Conservation (phyloP, 37 sponge, comb jelly and placozoan species). For the Theonella swinhoei region DNA sequence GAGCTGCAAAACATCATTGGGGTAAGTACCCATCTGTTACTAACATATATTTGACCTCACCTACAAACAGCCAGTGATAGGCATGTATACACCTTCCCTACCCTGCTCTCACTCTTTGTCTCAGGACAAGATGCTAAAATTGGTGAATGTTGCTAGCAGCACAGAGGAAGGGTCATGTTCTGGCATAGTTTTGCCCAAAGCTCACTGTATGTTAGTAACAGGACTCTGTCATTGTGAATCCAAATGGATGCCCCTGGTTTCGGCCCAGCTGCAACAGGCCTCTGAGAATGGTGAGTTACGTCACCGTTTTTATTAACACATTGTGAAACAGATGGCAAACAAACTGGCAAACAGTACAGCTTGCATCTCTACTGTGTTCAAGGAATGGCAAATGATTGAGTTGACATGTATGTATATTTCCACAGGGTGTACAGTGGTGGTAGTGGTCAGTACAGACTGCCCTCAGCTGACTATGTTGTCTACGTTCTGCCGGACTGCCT, state of each 20-base stretch:
- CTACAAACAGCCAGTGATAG: not conserved
- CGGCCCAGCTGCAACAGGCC: not conserved
- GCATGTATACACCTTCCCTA: not conserved
- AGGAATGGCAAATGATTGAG: too few relatives aligned
- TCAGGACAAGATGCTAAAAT: not conserved
- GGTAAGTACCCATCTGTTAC: not conserved
- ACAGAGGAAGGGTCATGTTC: too few relatives aligned
- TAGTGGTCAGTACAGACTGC: not conserved
- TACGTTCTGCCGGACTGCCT: not conserved
- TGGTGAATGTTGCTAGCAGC: not conserved
- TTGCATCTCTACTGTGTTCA: too few relatives aligned
- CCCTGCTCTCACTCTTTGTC: not conserved
- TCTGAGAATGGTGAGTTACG: too few relatives aligned
- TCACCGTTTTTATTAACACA: too few relatives aligned
- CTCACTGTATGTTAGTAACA: not conserved
- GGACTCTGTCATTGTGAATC: not conserved
- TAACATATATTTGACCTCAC: not conserved
- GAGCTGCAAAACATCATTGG: constrained; percentile 8
- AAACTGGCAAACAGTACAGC: too few relatives aligned
- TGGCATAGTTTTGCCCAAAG: not conserved
- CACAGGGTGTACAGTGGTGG: not conserved
- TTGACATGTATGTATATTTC: too few relatives aligned
- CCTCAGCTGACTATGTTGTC: not conserved
- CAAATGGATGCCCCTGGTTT: not conserved
- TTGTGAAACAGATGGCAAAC: too few relatives aligned